Conservation (phyloP, 2,113 vertebrate genomes). For the Phasianus colchicus region DNA sequence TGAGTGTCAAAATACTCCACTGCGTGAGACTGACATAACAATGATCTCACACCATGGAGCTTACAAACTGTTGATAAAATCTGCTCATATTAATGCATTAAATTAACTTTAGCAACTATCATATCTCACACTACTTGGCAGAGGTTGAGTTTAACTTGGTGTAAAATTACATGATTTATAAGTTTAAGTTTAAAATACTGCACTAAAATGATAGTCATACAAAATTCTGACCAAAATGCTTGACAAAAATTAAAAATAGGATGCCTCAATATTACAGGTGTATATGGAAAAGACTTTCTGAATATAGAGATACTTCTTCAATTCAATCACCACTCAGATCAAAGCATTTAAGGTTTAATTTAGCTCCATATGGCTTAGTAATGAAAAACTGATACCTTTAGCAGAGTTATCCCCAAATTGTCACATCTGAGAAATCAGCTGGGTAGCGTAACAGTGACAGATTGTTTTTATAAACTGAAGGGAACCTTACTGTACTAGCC, state of each 20-base stretch:
- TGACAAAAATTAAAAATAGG: neutral
- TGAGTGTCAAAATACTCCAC: neutral
- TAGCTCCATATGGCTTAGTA: neutral
- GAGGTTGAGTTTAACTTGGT: neutral
- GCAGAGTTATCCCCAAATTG: neutral
- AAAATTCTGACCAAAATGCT: neutral
- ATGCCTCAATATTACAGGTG: neutral
- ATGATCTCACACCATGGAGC: constrained; percentile 21
- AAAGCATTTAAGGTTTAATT: neutral
- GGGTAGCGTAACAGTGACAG: neutral
- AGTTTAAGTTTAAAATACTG: neutral
- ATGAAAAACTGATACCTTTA: neutral
- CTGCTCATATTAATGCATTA: neutral
- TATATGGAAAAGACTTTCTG: neutral
- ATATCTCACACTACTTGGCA: neutral
- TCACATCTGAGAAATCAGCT: neutral
- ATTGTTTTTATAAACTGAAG: neutral
- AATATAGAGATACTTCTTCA: neutral
- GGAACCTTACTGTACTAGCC: accelerated
- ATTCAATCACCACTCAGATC: neutral
- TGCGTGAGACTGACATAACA: neutral
- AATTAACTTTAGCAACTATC: constrained; percentile 18
- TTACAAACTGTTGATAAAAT: constrained; percentile 30
- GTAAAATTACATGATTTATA: neutral
- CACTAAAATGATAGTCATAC: neutral